Evolutionary conservation across 2,797 vertebrate genomes (phyloP), one percentile per base, ranked within the genome.

Genomic region (Furcifer pardalis): DNA sequence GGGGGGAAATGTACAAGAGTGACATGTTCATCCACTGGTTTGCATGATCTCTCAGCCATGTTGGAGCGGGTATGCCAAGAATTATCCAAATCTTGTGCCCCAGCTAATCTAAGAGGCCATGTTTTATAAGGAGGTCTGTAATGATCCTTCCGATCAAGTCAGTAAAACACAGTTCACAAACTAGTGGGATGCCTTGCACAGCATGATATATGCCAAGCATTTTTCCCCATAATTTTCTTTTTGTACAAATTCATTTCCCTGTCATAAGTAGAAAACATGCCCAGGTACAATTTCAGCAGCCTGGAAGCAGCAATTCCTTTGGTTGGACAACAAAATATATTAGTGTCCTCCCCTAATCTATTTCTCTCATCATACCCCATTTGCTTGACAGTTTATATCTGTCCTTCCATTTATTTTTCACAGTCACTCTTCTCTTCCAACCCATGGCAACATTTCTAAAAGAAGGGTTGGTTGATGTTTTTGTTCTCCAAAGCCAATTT

Each of bases 11-110:
- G 85, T 95, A 95, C 92, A 93, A 90, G 90, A 90, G 95, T 95
- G 96, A 96, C 96, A 95, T 89, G 94, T 96, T 96, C 96, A 94
- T 92, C 90, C 94, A 92, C 89, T 94, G 94, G 52, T 56, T 56
- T 95, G 94, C 93, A 91, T 84, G 86, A 95, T 94, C 96, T 96
- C 93, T 71, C 94, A 95, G 94, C 90, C 30, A 69, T 89, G 91
- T 75, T 69, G 35, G 59, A 44, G 75, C 81, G 74, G 27, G 17
- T 78, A 81, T 46, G 77, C 77, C 69, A 68, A 0, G 0, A 82
- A 72, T 83, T n/a, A n/a, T 79, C 0, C 0, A 62, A 77, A 86
- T 74, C 63, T 9, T 8, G 1, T 23, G 12, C 72, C n/a, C 37
- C 1, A 6, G 32, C 5, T 49, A 5, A 21, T 10, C 60, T 62